A percentile compares a stretch with the other conserved stretches of the same genome.
These are phyloP conservation scores for Gobio gobio DNA, from an alignment of 2,113 vertebrate species.

Conservation along the genomic window DNA sequence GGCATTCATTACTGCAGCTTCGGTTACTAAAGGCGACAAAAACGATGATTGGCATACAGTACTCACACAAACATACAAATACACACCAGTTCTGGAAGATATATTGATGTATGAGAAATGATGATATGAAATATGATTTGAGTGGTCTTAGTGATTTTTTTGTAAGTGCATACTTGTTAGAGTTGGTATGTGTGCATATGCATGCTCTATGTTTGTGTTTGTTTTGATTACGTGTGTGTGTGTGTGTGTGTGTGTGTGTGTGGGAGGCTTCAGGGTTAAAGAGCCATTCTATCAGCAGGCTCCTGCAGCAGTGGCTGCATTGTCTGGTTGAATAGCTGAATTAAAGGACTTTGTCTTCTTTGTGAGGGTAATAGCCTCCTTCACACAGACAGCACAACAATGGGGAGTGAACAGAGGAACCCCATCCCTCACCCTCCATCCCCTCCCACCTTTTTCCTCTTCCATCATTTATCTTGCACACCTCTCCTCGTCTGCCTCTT, in stretches of 20 bases:
- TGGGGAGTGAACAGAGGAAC: constrained; percentile 15
- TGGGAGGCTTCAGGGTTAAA: constrained; percentile 29
- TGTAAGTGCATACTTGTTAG: constrained; percentile 15
- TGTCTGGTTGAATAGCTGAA: constrained; percentile 52
- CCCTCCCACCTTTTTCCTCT: constrained; percentile 1
- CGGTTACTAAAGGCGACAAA: neutral
- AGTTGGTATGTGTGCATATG: constrained; percentile 15
- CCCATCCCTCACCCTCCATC: neutral
- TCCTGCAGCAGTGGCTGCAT: constrained; percentile 44
- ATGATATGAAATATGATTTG: neutral
- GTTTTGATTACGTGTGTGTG: neutral
- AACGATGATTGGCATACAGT: neutral
- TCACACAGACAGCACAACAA: constrained; percentile 55
- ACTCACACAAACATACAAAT: neutral
- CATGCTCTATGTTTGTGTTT: neutral
- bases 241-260: neutral
- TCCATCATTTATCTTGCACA: constrained; percentile 27
- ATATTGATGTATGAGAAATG: neutral
- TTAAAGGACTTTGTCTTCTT: constrained; percentile 47
- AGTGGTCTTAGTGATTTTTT: neutral
- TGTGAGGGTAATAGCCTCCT: constrained; percentile 53
- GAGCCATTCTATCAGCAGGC: constrained; percentile 49
- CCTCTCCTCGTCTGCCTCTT: neutral
- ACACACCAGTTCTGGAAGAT: neutral
- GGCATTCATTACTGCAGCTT: constrained; percentile 12